These are phyloP conservation scores for Seira sanloemensis DNA, from an alignment of 2,888 invertebrate genomes.

Conservation along the genomic window DNA sequence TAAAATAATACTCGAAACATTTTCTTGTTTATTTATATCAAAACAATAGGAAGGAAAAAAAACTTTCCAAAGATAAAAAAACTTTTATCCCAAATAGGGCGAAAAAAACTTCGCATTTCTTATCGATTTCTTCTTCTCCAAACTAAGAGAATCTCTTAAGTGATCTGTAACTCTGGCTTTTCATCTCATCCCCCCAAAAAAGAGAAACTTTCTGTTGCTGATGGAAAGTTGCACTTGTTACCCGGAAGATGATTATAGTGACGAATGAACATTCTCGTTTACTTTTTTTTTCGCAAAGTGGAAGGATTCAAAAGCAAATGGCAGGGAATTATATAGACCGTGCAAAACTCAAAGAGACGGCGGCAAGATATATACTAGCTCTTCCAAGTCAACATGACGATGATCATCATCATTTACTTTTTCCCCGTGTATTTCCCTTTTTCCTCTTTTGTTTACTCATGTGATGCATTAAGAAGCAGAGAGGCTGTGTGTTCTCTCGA, in stretches of 20 bases:
- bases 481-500: background rate
- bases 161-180: background rate
- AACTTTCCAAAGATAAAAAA: background rate
- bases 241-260: background rate
- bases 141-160: background rate
- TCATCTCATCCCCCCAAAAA: too few relatives aligned
- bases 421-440: background rate
- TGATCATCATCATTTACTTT: slow-evolving; percentile 1
- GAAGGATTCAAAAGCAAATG: background rate
- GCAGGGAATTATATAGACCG: background rate
- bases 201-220: background rate
- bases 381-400: background rate
- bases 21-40: background rate
- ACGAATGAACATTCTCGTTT: background rate
- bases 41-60: background rate
- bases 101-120: background rate
- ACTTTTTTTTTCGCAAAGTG: background rate
- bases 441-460: slow-evolving; percentile 10
- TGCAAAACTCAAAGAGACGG: background rate
- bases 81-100: background rate
- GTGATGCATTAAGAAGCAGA: slow-evolving; percentile 9
- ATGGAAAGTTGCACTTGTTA: slow-evolving; percentile 1
- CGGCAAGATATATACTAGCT: background rate
- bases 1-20: background rate
- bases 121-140: slow-evolving; percentile 4